phyloP scores from a whole-genome alignment of 2,888 invertebrate genomes.

The Brassicogethes aeneus region DNA sequence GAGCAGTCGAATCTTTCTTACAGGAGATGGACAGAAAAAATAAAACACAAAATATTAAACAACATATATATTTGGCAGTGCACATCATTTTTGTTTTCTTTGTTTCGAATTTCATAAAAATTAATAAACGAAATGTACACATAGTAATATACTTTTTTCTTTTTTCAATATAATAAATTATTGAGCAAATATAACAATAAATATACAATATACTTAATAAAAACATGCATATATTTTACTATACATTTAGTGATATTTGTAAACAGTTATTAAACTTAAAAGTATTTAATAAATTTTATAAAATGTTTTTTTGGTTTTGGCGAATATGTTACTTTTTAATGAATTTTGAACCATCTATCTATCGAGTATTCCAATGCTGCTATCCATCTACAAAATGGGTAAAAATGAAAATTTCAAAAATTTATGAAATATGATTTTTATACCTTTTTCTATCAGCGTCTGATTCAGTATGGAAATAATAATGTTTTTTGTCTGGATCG shows the following conservation, averaged over 20 bases:
- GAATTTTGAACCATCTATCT: conserved; percentile 84
- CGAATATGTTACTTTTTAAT: conserved; percentile 34
- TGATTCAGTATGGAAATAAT: conserved; percentile 87
- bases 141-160: background rate
- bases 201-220: conserved; percentile 1
- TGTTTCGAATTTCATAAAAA: background rate
- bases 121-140: background rate
- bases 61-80: conserved; percentile 1
- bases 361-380: conserved; percentile 91
- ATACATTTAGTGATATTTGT: conserved; percentile 1
- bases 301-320: background rate
- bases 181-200: background rate
- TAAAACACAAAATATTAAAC: background rate
- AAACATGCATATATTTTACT: conserved; percentile 1
- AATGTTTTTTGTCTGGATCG: conserved; percentile 77
- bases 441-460: conserved; percentile 93
- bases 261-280: background rate
- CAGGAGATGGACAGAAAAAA: background rate
- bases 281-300: background rate
- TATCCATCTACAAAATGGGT: conserved; percentile 65
- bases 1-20: too few relatives aligned
- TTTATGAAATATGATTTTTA: background rate
- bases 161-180: background rate
- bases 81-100: background rate
- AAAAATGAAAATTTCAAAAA: background rate